Conservation (phyloP, 2,888 invertebrate genomes). For the Xylocampa areola region DNA sequence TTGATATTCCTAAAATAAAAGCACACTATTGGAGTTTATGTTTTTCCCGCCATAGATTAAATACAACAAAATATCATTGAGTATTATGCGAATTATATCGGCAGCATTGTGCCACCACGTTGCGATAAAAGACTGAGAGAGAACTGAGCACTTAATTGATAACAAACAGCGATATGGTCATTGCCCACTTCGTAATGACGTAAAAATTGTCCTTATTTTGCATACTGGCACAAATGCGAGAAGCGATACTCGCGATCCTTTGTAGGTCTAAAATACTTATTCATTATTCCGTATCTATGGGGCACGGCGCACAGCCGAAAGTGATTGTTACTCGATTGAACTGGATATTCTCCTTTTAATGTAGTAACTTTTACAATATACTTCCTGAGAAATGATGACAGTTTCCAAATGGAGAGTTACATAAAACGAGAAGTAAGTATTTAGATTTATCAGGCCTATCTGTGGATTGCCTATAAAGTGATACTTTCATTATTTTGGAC, state of each 20-base stretch:
- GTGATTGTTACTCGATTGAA: conserved; percentile 4
- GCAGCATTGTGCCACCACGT: conserved; percentile 26
- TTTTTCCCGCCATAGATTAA: conserved; percentile 38
- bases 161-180: conserved; percentile 42
- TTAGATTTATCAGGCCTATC: too few relatives aligned
- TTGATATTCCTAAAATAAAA: conserved; percentile 57
- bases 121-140: conserved; percentile 43
- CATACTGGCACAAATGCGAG: conserved; percentile 13
- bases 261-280: conserved; percentile 7
- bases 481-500: too few relatives aligned
- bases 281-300: too few relatives aligned
- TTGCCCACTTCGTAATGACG: conserved; percentile 47
- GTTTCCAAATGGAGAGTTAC: too few relatives aligned
- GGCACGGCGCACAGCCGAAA: conserved; percentile 2
- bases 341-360: too few relatives aligned
- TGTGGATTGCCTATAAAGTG: too few relatives aligned
- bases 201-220: conserved; percentile 48
- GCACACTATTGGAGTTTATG: conserved; percentile 23
- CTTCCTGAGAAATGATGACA: too few relatives aligned
- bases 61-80: conserved; percentile 28
- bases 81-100: conserved; percentile 37
- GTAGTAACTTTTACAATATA: too few relatives aligned
- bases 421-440: too few relatives aligned
- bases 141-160: conserved; percentile 54
- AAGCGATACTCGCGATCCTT: conserved; percentile 11